Base-by-base conservation (phyloP, 2,888 invertebrate genomes). In the Zelleria hepariella region DNA sequence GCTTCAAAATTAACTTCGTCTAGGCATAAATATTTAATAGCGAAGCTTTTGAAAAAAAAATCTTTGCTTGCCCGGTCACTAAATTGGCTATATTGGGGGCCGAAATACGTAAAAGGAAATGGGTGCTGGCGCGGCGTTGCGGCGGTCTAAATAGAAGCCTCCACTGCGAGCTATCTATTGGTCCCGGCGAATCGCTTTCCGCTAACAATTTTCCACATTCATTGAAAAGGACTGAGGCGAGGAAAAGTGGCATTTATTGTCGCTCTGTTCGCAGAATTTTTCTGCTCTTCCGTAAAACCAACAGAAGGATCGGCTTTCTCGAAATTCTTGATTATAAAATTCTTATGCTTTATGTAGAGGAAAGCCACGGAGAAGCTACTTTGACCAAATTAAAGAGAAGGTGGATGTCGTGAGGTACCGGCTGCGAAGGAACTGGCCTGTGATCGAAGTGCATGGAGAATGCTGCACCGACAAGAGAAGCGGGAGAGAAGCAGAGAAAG, bases 51-150 rank as follows among this genome's bases (percentile, higher is more conserved):
- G 65, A 65, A 67, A 67, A 67, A 68, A 62, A 25, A 49, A 24
- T n/a, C 18, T 15, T 42, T 42, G 32, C 15, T 15, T 15, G 23
- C 60, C 61, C 65, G 67, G 63, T 63, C 67, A 65, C 66, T 65
- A 68, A 70, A 73, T 71, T 70, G 68, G 62, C 65, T 68, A 66
- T 72, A 73, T 72, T 70, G 69, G 62, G 61, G 60, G 58, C 20
- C 64, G 61, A 72, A 68, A 65, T 68, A 65, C 63, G 69, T 68
- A 64, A 66, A 66, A 67, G 63, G 63, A 63, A 62, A 63, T 63
- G 58, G 62, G 57, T 62, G 55, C 32, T 42, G 32, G 32, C n/a
- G n/a, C n/a, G n/a, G n/a, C n/a, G n/a, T 49, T 47, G 20, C 52
- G 15, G 48, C 57, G 58, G 20, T 51, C 21, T 51, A 51, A 51